A percentile compares a stretch with the other conserved stretches of the same genome.
Conservation (phyloP, 2,113 vertebrate species). For the Proteles cristata region DNA sequence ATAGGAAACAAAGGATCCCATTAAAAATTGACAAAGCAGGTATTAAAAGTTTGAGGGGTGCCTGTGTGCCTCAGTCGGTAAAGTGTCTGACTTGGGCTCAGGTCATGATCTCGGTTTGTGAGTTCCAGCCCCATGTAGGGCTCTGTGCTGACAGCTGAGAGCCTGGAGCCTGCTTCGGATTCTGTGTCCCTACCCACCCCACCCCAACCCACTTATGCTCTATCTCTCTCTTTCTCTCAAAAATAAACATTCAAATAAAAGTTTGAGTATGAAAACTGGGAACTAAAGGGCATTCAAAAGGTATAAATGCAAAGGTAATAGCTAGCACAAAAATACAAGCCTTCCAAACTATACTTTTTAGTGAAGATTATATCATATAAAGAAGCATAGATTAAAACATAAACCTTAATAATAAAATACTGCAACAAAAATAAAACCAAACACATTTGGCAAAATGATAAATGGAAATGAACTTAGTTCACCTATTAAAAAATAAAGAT, state of each 20-base stretch:
- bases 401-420: neutral
- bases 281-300: neutral
- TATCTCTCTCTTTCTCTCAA: too few relatives aligned
- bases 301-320: neutral
- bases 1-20: neutral
- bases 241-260: neutral
- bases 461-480: neutral
- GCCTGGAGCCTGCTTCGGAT: too few relatives aligned
- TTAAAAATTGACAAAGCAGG: neutral
- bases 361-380: neutral
- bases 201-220: too few relatives aligned
- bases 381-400: neutral
- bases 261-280: neutral
- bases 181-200: too few relatives aligned
- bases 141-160: too few relatives aligned
- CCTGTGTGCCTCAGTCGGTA: too few relatives aligned
- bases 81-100: too few relatives aligned
- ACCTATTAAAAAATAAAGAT: neutral
- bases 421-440: neutral
- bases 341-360: neutral
- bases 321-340: neutral
- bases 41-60: neutral
- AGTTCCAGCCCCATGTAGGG: too few relatives aligned
- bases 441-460: neutral
- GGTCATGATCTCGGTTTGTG: too few relatives aligned